Conservation (phyloP, 2,888 invertebrate genomes). For the Pyrochroa serraticornis region DNA sequence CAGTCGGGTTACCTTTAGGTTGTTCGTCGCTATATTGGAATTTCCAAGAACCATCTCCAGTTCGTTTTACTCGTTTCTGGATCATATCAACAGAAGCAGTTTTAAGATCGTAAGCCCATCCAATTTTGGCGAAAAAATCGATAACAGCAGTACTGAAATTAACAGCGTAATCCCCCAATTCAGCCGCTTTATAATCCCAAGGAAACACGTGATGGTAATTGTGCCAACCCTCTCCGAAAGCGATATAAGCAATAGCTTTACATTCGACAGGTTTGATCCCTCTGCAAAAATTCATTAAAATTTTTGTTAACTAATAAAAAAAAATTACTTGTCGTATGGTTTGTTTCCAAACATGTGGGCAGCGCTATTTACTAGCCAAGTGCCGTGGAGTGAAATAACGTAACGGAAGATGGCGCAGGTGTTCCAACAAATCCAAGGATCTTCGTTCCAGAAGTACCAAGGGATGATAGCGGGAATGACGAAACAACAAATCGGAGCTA, state of each 20-base stretch:
- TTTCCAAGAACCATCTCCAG: conserved; percentile 38
- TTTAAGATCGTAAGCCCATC: conserved; percentile 88
- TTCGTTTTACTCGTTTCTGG: conserved; percentile 66
- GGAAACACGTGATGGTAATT: conserved; percentile 95
- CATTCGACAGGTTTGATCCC: conserved; percentile 15
- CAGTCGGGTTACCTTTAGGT: background rate
- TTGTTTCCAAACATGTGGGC: conserved; percentile 82
- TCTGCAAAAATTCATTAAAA: background rate
- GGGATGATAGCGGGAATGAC: conserved; percentile 77
- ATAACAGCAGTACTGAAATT: conserved; percentile 81
- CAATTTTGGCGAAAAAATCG: conserved; percentile 80
- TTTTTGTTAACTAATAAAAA: background rate
- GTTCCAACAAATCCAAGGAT: conserved; percentile 66
- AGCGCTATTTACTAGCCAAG: conserved; percentile 90
- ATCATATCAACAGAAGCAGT: conserved; percentile 75
- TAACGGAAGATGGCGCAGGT: conserved; percentile 79
- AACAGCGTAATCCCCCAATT: conserved; percentile 73
- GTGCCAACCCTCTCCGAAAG: conserved; percentile 91
- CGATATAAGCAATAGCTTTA: conserved; percentile 67
- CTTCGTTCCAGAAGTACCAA: conserved; percentile 79
- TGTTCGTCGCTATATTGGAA: background rate
- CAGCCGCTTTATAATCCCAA: conserved; percentile 91
- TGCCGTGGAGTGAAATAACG: conserved; percentile 79
- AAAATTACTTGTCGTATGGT: conserved; percentile 72
- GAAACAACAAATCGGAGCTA: conserved; percentile 80